A percentile compares a stretch with the other conserved stretches of the same genome.
Evolutionary conservation across 2,113 vertebrate species (phyloP).

Genomic region (Noctilio leporinus): DNA sequence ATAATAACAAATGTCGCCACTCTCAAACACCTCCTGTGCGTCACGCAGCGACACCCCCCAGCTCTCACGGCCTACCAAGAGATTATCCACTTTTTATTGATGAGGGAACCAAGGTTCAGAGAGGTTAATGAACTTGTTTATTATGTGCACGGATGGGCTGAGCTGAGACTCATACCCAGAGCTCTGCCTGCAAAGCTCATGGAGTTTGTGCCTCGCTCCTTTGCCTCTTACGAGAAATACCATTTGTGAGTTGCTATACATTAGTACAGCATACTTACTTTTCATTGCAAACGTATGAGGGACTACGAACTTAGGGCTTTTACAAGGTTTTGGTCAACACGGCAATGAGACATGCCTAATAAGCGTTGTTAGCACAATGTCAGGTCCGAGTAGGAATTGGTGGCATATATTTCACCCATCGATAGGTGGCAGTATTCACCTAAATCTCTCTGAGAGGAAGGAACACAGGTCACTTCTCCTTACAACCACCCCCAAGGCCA

Average conservation of each 20-base stretch:
- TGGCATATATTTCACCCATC: conserved; percentile 61
- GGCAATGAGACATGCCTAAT: neutral
- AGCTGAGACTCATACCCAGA: conserved; percentile 21
- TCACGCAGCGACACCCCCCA: neutral
- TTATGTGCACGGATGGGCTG: neutral
- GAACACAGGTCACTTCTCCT: conserved; percentile 37
- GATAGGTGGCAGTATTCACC: conserved; percentile 79
- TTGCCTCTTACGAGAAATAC: neutral
- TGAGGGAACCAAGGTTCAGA: neutral
- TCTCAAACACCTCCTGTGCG: neutral
- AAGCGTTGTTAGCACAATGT: neutral
- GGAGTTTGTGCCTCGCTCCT: neutral
- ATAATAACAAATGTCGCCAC: neutral
- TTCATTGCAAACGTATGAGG: neutral
- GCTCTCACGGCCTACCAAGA: neutral
- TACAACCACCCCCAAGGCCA: conserved; percentile 39
- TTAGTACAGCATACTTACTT: neutral
- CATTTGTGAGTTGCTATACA: neutral
- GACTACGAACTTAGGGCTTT: neutral
- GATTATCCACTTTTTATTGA: conserved; percentile 5
- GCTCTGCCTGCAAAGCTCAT: neutral
- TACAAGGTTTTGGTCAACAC: neutral
- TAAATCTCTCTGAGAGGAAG: conserved; percentile 63
- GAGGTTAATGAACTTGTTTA: conserved; percentile 5
- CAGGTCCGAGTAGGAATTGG: neutral